Evolutionary conservation across 2,888 invertebrate genomes (phyloP), one percentile per base, ranked within the genome.

Genomic region (Drosophila longiperda): DNA sequence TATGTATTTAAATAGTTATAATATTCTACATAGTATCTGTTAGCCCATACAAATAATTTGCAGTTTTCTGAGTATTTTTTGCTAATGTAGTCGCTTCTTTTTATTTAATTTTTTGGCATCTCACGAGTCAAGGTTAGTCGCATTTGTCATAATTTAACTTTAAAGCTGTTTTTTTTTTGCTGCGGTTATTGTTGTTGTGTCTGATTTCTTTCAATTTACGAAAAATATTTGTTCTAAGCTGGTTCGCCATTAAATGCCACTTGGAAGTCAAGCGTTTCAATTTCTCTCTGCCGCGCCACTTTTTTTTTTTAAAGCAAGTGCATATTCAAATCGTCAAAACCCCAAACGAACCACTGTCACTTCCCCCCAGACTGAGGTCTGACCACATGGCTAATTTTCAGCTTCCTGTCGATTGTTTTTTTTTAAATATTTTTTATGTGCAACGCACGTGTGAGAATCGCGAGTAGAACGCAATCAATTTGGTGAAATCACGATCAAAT

Each of bases 91-190:
- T 58, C 50, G 64, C 40, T 58, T 45, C 66, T 61, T 59, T 54
- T 57, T 60, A 50, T 34, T 55, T 71, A 36, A 67, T 63, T 48
- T 69, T 68, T 66, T 60, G 57, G 55, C 58, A 45, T 62, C 69
- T 63, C 71, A 45, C 70, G 75, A 78, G 87, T 86, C 90, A 86
- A 86, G 90, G 86, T 83, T 83, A 57, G 52, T 48, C 62, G 57
- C 86, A 87, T 87, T 87, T 90, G 85, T 87, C 86, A 90, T 90
- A 73, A 75, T 87, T 87, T 87, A 90, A 72, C 58, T 66, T 75
- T 70, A 62, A 78, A 32, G 58, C 23, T 50, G 42, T 54, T 70
- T 52, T 36, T 65, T 52, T 33, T 8, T 29, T 60, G 33, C 45
- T 62, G 50, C 49, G 54, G 66, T 29, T 65, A 48, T 58, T 59